phyloP scores from a whole-genome alignment of 2,888 invertebrate species.

The Lasioglossum pauxillum region DNA sequence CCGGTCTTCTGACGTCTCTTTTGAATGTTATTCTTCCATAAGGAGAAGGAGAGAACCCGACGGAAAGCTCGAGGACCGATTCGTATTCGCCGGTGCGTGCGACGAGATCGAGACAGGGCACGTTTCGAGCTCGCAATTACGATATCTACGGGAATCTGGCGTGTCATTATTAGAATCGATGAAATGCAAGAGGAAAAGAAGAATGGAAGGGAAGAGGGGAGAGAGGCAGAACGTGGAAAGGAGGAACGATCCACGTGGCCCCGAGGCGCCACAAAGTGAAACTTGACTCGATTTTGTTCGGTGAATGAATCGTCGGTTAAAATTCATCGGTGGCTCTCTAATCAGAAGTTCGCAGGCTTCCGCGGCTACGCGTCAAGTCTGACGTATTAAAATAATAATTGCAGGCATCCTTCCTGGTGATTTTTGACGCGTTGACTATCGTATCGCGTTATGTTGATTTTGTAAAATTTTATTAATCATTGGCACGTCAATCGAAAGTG shows the following conservation, averaged over 20 bases:
- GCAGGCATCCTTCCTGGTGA: neutral
- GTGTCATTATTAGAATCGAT: conserved; percentile 55
- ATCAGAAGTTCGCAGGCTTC: neutral
- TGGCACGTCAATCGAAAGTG: too few relatives aligned
- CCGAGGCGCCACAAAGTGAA: conserved; percentile 11
- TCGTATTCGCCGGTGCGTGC: conserved; percentile 65
- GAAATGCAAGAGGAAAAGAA: conserved; percentile 10
- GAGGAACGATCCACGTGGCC: conserved; percentile 8
- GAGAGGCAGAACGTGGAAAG: neutral
- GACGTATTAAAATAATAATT: neutral
- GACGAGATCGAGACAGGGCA: conserved; percentile 80
- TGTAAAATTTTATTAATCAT: neutral
- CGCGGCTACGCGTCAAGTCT: neutral
- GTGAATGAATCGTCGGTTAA: conserved; percentile 6
- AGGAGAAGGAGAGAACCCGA: conserved; percentile 10
- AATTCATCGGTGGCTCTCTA: conserved; percentile 2
- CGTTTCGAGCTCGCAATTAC: conserved; percentile 71
- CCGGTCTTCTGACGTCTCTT: conserved; percentile 63
- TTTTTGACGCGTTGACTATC: neutral
- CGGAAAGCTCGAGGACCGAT: conserved; percentile 40
- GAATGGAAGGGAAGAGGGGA: neutral
- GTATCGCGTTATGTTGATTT: neutral
- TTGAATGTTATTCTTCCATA: conserved; percentile 68
- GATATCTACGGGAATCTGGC: conserved; percentile 64
- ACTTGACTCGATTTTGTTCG: conserved; percentile 3